A percentile compares a stretch with the other conserved stretches of the same genome.
Conservation (phyloP, 2,797 vertebrate species). For the Gambelia wislizenii region DNA sequence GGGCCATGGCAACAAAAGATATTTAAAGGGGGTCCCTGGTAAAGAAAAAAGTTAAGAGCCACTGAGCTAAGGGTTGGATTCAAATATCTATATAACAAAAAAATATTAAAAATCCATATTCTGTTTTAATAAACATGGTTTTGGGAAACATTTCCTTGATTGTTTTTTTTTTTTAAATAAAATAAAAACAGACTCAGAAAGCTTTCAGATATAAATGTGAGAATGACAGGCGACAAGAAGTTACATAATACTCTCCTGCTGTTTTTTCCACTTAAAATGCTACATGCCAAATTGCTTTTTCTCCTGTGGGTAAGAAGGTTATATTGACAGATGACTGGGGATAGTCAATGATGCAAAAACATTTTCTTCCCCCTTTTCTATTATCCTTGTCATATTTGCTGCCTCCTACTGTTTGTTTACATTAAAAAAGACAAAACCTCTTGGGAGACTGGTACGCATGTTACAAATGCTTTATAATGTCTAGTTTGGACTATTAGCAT, state of each 20-base stretch:
- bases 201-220: background rate
- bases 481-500: background rate
- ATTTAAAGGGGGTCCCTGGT: too few relatives aligned
- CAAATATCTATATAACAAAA: background rate
- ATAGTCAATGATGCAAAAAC: background rate
- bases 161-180: background rate
- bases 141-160: background rate
- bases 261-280: background rate
- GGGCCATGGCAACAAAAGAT: too few relatives aligned
- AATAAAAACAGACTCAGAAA: background rate
- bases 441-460: background rate
- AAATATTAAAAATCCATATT: background rate
- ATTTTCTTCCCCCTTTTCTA: background rate
- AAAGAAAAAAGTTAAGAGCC: too few relatives aligned
- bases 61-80: too few relatives aligned
- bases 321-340: background rate
- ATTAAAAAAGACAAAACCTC: background rate
- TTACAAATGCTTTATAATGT: background rate
- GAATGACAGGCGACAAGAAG: background rate
- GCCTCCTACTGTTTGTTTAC: background rate
- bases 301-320: background rate
- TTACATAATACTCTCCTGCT: background rate
- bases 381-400: background rate
- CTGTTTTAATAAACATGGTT: background rate
- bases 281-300: background rate